Conservation (phyloP, 2,113 vertebrate species). For the Pollachius pollachius region DNA sequence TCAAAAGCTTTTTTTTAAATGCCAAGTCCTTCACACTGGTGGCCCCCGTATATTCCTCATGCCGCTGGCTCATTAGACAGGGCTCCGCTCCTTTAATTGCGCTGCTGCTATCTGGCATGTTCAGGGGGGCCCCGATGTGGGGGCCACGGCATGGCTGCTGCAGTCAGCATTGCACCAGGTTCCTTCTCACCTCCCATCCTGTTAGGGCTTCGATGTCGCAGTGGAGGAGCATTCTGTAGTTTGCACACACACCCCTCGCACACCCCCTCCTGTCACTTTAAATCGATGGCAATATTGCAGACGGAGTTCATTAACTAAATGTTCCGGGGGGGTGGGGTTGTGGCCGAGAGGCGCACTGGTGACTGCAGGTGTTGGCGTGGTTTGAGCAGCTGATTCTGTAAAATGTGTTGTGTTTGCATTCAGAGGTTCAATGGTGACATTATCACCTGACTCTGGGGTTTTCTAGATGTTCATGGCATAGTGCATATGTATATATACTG, state of each 20-base stretch:
- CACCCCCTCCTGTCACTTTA: slow-evolving; percentile 47
- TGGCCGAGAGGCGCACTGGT: slow-evolving; percentile 25
- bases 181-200: slow-evolving; percentile 51
- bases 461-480: too few relatives aligned
- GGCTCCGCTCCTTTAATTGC: slow-evolving; percentile 52
- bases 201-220: slow-evolving; percentile 10
- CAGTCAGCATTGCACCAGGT: slow-evolving; percentile 50
- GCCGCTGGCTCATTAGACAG: slow-evolving; percentile 46
- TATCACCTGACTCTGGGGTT: too few relatives aligned
- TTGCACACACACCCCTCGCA: slow-evolving; percentile 35
- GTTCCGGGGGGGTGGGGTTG: too few relatives aligned
- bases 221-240: neutral
- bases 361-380: slow-evolving; percentile 41
- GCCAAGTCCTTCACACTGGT: slow-evolving; percentile 25
- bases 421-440: too few relatives aligned
- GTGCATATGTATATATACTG: too few relatives aligned
- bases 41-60: slow-evolving; percentile 38
- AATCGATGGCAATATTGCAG: slow-evolving; percentile 56
- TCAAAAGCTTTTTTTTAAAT: slow-evolving; percentile 15
- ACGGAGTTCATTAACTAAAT: slow-evolving; percentile 59
- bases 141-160: slow-evolving; percentile 25
- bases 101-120: slow-evolving; percentile 40
- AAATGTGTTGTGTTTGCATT: too few relatives aligned
- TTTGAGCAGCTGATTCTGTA: too few relatives aligned
- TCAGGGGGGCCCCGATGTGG: slow-evolving; percentile 1